Conservation (phyloP, 2,888 invertebrate species). For the Mythimna vitellina region DNA sequence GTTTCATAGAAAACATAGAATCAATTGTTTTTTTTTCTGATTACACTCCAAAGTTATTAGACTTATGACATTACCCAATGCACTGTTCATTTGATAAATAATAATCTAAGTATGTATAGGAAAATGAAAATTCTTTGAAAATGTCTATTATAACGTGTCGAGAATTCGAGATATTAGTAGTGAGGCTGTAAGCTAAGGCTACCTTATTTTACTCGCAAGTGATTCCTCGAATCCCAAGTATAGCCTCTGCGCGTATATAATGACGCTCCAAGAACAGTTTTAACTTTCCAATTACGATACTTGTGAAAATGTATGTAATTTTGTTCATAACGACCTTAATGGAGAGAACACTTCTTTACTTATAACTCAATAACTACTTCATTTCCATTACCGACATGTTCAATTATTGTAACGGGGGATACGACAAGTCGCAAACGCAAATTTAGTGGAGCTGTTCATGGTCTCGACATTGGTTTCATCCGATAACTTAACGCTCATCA, state of each 20-base stretch:
- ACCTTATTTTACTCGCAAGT: constrained; percentile 31
- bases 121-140: background rate
- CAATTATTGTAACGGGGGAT: constrained; percentile 71
- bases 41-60: no score
- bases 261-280: constrained; percentile 50
- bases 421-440: constrained; percentile 47
- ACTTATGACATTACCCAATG: no score
- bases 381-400: constrained; percentile 56
- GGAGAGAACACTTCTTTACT: constrained; percentile 46
- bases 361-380: constrained; percentile 41
- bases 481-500: constrained; percentile 69
- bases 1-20: background rate
- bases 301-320: constrained; percentile 45
- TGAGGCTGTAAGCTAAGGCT: background rate
- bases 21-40: no score
- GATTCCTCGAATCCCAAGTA: constrained; percentile 36
- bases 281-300: constrained; percentile 46
- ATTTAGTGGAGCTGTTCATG: constrained; percentile 63
- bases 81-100: no score
- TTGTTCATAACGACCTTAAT: constrained; percentile 49
- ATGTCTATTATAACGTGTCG: background rate
- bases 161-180: background rate
- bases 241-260: constrained; percentile 32
- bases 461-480: constrained; percentile 67
- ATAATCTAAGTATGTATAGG: background rate